A percentile compares a stretch with the other conserved stretches of the same genome.
Evolutionary conservation across 2,888 invertebrate genomes (phyloP).

Genomic region (Eristalinus sepulchralis): DNA sequence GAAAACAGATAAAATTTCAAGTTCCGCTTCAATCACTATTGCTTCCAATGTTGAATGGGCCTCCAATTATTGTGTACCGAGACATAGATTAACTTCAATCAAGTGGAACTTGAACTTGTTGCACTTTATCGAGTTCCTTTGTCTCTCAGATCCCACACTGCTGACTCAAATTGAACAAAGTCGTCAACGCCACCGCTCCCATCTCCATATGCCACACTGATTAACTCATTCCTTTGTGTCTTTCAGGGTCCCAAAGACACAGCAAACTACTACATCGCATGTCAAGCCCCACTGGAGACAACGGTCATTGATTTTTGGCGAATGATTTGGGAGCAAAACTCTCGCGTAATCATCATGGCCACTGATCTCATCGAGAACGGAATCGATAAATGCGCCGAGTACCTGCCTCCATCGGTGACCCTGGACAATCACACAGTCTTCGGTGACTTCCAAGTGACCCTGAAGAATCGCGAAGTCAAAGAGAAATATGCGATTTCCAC

Average conservation of each 20-base stretch:
- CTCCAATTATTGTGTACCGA: not conserved
- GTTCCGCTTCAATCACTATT: not conserved
- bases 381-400: conserved; percentile 94
- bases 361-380: conserved; percentile 95
- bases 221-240: not conserved
- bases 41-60: not conserved
- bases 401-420: conserved; percentile 95
- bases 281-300: conserved; percentile 92
- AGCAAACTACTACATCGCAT: conserved; percentile 93
- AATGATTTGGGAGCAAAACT: conserved; percentile 98
- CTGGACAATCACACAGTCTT: conserved; percentile 92
- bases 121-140: conserved; percentile 1
- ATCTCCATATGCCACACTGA: not conserved
- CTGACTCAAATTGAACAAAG: not conserved
- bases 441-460: conserved; percentile 90
- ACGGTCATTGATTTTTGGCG: conserved; percentile 96
- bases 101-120: conserved; percentile 32
- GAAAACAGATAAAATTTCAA: not conserved
- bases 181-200: not conserved
- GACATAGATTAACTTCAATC: conserved; percentile 13
- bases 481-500: conserved; percentile 95
- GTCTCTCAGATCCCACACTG: not conserved
- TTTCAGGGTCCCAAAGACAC: conserved; percentile 91
- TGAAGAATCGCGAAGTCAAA: conserved; percentile 93
- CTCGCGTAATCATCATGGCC: conserved; percentile 93